Evolutionary conservation across 1,140 invertebrate genomes (phyloP).

Genomic region (Campoletis sonorensis): DNA sequence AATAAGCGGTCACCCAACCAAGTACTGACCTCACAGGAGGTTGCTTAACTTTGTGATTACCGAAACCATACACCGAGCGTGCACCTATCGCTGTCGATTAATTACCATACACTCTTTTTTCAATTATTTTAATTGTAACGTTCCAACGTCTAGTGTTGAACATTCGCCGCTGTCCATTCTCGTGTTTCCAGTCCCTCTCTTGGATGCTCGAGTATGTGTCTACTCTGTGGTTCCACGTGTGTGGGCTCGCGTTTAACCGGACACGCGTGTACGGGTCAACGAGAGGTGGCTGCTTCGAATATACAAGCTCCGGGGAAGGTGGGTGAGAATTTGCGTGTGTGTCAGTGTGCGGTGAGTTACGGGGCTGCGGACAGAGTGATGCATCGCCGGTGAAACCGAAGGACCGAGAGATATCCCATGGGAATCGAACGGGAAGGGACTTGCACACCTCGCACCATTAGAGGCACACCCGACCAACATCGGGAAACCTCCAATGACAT

Average conservation of each 20-base stretch:
- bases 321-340: conserved; percentile 2
- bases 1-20: no score
- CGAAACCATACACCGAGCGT: no score
- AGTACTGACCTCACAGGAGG: no score
- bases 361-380: conserved; percentile 76
- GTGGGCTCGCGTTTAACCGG: conserved; percentile 54
- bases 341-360: conserved; percentile 70
- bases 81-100: no score
- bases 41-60: no score
- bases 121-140: no score
- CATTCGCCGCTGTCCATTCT: conserved; percentile 1
- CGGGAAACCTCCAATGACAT: conserved; percentile 26
- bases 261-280: conserved; percentile 52
- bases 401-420: conserved; percentile 70
- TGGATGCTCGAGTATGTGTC: conserved; percentile 71
- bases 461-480: conserved; percentile 50
- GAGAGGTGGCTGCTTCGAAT: neutral
- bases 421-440: conserved; percentile 69
- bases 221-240: conserved; percentile 59
- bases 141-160: no score
- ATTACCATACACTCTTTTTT: no score
- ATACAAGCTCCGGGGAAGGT: conserved; percentile 5
- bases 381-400: conserved; percentile 73
- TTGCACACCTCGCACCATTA: conserved; percentile 73
- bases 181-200: conserved; percentile 12